phyloP scores from a whole-genome alignment of 2,888 invertebrate species.

The Spialia ferax region DNA sequence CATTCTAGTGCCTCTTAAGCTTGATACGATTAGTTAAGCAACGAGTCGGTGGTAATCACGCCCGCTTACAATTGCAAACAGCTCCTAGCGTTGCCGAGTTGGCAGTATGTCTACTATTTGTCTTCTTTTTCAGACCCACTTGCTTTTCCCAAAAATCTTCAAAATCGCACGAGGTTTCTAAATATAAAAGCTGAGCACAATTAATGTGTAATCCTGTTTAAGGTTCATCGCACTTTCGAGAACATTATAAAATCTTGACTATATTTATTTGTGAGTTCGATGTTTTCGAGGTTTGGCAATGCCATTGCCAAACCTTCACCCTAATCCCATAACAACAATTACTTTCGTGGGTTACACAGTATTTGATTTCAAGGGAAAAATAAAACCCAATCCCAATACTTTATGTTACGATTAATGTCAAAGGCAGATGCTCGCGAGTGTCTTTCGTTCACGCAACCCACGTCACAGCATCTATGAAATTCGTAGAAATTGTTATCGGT shows the following conservation, averaged over 20 bases:
- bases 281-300: no score
- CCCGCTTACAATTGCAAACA: slow-evolving; percentile 78
- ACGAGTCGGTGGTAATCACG: slow-evolving; percentile 69
- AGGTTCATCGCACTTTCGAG: neutral
- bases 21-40: slow-evolving; percentile 77
- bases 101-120: slow-evolving; percentile 68
- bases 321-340: neutral
- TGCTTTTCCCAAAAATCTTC: slow-evolving; percentile 38
- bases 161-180: slow-evolving; percentile 19
- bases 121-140: slow-evolving; percentile 58
- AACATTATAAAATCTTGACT: neutral
- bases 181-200: slow-evolving; percentile 27
- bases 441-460: slow-evolving; percentile 27
- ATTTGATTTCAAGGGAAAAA: slow-evolving; percentile 29
- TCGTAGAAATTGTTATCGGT: neutral
- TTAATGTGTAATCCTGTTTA: slow-evolving; percentile 2
- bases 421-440: slow-evolving; percentile 18
- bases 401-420: slow-evolving; percentile 24
- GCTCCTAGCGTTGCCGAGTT: slow-evolving; percentile 66
- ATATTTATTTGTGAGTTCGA: no score
- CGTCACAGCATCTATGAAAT: slow-evolving; percentile 23
- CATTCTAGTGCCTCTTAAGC: slow-evolving; percentile 64
- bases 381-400: slow-evolving; percentile 20
- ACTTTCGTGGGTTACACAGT: slow-evolving; percentile 6
- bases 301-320: neutral